These are phyloP conservation scores for Ophiodon elongatus DNA, from an alignment of 2,113 vertebrate species.

Conservation along the genomic window DNA sequence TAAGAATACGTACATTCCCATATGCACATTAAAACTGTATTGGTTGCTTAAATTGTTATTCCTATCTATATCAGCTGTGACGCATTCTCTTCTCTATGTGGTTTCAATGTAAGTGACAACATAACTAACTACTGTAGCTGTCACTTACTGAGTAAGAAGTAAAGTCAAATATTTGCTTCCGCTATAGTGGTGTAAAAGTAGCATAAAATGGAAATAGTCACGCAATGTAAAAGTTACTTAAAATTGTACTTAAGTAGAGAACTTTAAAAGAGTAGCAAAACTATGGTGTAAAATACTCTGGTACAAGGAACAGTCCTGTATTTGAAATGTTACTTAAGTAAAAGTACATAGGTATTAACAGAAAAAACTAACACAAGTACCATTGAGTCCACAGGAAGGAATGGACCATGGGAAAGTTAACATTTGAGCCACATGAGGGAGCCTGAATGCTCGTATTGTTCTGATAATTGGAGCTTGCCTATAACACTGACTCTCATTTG, in stretches of 20 bases:
- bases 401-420: background rate
- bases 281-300: background rate
- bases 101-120: background rate
- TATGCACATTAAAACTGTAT: background rate
- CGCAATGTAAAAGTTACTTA: background rate
- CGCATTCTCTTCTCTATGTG: background rate
- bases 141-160: background rate
- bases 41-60: background rate
- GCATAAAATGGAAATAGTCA: background rate
- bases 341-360: no score
- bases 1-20: background rate
- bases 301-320: background rate
- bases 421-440: background rate
- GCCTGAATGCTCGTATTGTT: background rate
- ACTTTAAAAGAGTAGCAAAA: background rate
- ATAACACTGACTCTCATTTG: background rate
- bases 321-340: background rate
- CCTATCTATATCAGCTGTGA: background rate
- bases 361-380: background rate
- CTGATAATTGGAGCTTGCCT: background rate
- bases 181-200: background rate
- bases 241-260: background rate
- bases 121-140: background rate
- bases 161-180: background rate
- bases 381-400: background rate